phyloP scores from a whole-genome alignment of 2,113 vertebrate species.

The Vulpes lagopus region DNA sequence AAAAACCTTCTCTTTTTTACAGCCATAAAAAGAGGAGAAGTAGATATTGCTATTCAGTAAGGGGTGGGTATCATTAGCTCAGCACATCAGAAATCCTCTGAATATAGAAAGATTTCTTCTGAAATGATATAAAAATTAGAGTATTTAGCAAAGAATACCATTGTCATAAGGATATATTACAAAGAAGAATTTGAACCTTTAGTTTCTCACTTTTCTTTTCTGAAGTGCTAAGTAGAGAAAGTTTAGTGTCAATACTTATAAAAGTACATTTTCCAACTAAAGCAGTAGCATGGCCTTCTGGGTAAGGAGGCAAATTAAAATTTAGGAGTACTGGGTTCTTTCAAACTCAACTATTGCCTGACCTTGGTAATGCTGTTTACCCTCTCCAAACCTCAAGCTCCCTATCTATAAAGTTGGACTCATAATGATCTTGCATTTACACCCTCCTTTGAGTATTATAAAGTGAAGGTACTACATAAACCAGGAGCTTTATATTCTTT shows the following conservation, averaged over 20 bases:
- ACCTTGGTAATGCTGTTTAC: conserved; percentile 41
- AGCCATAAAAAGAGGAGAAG: conserved; percentile 60
- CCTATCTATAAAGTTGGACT: conserved; percentile 49
- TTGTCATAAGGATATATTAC: conserved; percentile 69
- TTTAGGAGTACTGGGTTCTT: conserved; percentile 51
- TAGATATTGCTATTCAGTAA: conserved; percentile 64
- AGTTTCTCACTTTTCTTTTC: conserved; percentile 63
- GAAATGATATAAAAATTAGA: conserved; percentile 75
- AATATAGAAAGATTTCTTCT: conserved; percentile 68
- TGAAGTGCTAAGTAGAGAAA: conserved; percentile 45
- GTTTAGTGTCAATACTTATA: conserved; percentile 47
- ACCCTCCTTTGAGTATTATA: conserved; percentile 63
- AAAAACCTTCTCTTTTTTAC: neutral
- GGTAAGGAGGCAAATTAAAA: conserved; percentile 56
- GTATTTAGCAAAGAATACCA: conserved; percentile 67
- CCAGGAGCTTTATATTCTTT: conserved; percentile 60
- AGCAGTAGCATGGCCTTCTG: conserved; percentile 39
- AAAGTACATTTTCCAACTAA: conserved; percentile 33
- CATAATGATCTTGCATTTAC: conserved; percentile 62
- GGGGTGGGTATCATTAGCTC: conserved; percentile 56
- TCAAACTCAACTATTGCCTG: neutral
- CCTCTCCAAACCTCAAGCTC: conserved; percentile 27
- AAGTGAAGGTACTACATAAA: conserved; percentile 64
- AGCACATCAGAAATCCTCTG: conserved; percentile 63
- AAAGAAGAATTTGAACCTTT: conserved; percentile 52